Percentiles rank a stretch among this genome's conserved stretches.
Evolutionary conservation across 2,113 vertebrate genomes (phyloP).

Genomic region (Dolichallabes microphthalmus): DNA sequence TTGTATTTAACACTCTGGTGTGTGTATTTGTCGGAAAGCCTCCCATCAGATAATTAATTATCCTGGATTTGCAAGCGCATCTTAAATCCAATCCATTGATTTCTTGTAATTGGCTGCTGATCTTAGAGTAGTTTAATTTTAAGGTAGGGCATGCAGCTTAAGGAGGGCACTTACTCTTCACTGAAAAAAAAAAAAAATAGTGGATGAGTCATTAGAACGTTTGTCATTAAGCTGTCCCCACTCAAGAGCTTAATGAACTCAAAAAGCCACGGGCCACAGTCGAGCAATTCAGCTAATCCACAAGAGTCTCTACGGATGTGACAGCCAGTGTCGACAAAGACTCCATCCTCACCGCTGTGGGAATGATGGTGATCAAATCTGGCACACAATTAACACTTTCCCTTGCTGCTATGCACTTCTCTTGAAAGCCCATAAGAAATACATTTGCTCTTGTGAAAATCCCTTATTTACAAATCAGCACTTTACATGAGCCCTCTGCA

Average conservation of each 20-base stretch:
- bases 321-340: slow-evolving; percentile 32
- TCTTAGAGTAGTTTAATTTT: slow-evolving; percentile 1
- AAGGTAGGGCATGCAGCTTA: neutral
- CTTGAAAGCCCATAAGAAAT: neutral
- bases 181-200: slow-evolving; percentile 12
- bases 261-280: slow-evolving; percentile 47
- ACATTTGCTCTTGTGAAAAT: neutral
- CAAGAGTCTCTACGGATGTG: slow-evolving; percentile 41
- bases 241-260: slow-evolving; percentile 57
- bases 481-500: neutral
- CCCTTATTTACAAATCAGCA: slow-evolving; percentile 23
- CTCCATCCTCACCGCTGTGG: slow-evolving; percentile 8
- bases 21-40: neutral
- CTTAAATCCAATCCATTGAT: slow-evolving; percentile 3
- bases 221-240: slow-evolving; percentile 49
- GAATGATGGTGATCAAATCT: slow-evolving; percentile 29
- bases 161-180: neutral
- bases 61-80: neutral
- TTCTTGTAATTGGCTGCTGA: slow-evolving; percentile 32
- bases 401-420: slow-evolving; percentile 29
- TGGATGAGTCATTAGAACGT: slow-evolving; percentile 41
- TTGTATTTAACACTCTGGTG: too few relatives aligned
- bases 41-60: slow-evolving; percentile 23
- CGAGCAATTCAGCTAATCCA: slow-evolving; percentile 51
- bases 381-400: slow-evolving; percentile 25